Conservation (phyloP, 2,113 vertebrate genomes). For the Nanger granti region DNA sequence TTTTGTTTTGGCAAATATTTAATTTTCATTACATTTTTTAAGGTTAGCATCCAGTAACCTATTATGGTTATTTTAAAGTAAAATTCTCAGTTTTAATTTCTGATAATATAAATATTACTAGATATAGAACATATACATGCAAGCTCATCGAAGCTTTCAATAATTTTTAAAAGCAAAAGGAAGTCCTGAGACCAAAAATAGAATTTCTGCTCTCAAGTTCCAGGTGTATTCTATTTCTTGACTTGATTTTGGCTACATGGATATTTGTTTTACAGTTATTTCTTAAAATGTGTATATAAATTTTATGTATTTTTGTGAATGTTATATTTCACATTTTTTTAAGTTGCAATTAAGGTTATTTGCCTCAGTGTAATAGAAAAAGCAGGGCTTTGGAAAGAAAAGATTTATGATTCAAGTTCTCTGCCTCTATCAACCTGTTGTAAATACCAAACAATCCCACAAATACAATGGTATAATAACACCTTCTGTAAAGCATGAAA, state of each 20-base stretch:
- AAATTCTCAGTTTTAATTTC: neutral
- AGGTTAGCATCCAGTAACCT: neutral
- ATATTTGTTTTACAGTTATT: conserved; percentile 9
- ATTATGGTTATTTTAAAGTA: neutral
- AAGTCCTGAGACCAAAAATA: neutral
- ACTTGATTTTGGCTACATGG: neutral
- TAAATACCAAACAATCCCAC: neutral
- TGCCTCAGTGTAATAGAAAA: neutral
- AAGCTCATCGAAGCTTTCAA: neutral
- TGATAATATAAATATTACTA: neutral
- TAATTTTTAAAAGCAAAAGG: conserved; percentile 3
- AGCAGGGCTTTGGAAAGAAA: neutral
- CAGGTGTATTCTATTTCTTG: neutral
- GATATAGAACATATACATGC: neutral
- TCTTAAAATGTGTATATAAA: neutral
- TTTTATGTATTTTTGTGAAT: conserved; percentile 4
- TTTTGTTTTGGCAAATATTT: neutral
- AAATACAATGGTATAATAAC: neutral
- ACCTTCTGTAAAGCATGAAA: conserved; percentile 16
- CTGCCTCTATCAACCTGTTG: neutral
- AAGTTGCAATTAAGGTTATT: neutral
- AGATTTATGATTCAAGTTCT: conserved; percentile 2
- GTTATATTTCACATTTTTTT: neutral
- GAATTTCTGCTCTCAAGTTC: neutral
- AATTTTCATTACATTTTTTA: conserved; percentile 14